These are phyloP conservation scores for Drepana arcuata DNA, from an alignment of 1,140 invertebrate genomes.

Conservation along the genomic window DNA sequence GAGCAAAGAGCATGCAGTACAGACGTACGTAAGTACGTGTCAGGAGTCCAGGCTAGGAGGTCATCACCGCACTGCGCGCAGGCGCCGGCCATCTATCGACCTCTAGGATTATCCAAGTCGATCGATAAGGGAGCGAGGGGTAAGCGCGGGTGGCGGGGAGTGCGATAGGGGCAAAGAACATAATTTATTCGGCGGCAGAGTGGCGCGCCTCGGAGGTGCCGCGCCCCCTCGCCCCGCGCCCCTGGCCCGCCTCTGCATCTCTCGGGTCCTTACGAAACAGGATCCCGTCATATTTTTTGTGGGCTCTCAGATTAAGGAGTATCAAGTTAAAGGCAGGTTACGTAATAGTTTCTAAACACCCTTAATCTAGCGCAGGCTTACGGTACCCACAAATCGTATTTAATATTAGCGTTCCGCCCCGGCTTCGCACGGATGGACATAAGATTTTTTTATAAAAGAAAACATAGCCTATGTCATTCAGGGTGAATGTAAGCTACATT, in stretches of 20 bases:
- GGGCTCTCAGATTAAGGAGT: slow-evolving; percentile 37
- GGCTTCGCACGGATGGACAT: no score
- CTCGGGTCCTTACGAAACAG: slow-evolving; percentile 28
- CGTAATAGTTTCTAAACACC: slow-evolving; percentile 59
- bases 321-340: slow-evolving; percentile 56
- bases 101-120: slow-evolving; percentile 48
- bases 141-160: slow-evolving; percentile 7
- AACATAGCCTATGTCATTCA: no score
- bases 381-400: slow-evolving; percentile 5
- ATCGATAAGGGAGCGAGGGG: slow-evolving; percentile 42
- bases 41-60: slow-evolving; percentile 19
- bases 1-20: neutral
- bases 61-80: slow-evolving; percentile 23
- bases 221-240: slow-evolving; percentile 14
- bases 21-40: neutral
- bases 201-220: slow-evolving; percentile 47
- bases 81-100: slow-evolving; percentile 34
- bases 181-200: slow-evolving; percentile 64
- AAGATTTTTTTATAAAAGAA: no score
- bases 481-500: no score
- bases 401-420: no score
- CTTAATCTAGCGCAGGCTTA: slow-evolving; percentile 31
- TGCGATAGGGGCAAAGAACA: slow-evolving; percentile 25
- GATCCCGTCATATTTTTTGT: slow-evolving; percentile 50
- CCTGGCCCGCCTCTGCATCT: slow-evolving; percentile 15